A percentile compares a stretch with the other conserved stretches of the same genome.
Evolutionary conservation across 2,888 invertebrate species (phyloP).

Genomic region (Caradrina clavipalpis): DNA sequence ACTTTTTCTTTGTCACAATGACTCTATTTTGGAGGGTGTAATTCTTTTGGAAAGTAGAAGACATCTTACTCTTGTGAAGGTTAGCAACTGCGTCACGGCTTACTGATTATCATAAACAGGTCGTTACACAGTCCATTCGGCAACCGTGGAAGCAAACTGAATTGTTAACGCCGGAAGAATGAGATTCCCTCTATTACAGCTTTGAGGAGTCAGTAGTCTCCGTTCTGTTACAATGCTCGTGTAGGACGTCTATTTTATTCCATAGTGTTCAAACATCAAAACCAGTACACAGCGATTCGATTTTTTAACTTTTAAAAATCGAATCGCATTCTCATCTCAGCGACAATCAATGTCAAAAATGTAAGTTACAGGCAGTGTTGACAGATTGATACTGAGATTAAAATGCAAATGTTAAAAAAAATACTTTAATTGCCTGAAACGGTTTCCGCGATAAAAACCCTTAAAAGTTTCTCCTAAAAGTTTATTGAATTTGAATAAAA

Average conservation of each 20-base stretch:
- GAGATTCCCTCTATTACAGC: slow-evolving; percentile 3
- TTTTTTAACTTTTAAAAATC: too few species aligned
- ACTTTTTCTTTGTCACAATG: too few species aligned
- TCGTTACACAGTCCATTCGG: slow-evolving; percentile 57
- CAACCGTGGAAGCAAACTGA: slow-evolving; percentile 41
- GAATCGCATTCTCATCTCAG: too few species aligned
- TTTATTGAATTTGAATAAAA: slow-evolving; percentile 36
- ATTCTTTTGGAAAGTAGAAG: slow-evolving; percentile 7
- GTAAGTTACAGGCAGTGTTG: too few species aligned
- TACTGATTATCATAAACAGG: slow-evolving; percentile 55
- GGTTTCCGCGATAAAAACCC: background rate
- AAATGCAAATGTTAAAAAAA: too few species aligned
- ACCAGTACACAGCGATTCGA: too few species aligned
- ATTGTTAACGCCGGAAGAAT: slow-evolving; percentile 37
- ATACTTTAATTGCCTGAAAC: too few species aligned
- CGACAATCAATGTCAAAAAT: too few species aligned
- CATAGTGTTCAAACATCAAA: too few species aligned
- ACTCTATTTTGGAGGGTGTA: too few species aligned
- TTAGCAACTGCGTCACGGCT: slow-evolving; percentile 51
- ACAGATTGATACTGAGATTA: too few species aligned
- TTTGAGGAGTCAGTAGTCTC: slow-evolving; percentile 10
- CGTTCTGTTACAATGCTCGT: background rate
- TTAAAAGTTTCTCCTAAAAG: slow-evolving; percentile 31
- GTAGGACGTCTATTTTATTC: background rate
- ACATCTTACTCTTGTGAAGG: slow-evolving; percentile 33